Evolutionary conservation across 1,140 invertebrate genomes (phyloP), one percentile per base, ranked within the genome.

Genomic region (Apis laboriosa): DNA sequence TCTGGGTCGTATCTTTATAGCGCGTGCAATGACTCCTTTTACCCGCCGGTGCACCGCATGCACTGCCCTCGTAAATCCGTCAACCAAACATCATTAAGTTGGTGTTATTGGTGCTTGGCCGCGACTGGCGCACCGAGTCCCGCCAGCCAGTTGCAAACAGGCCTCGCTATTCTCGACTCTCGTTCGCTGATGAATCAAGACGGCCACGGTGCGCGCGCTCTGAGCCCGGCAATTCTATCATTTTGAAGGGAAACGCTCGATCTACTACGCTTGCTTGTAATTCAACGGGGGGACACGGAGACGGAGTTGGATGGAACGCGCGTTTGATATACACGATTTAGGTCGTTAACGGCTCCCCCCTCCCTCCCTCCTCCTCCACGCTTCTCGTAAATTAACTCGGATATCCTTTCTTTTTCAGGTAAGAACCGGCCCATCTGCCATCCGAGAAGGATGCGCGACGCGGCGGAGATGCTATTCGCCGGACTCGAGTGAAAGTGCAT

Each of bases 61-160:
- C 89, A 84, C 83, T 86, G 86, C 81, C 88, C 86, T 89, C 90
- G 82, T 90, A 90, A 90, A 90, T 90, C 82, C 88, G 86, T 87
- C 89, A 89, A 89, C 85, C 81, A 90, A 90, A 90, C 86, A 89
- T 90, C 89, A 90, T 90, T 90, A 90, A 90, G 88, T 88, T 77
- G 82, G 80, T 73, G 85, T 89, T 90, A 90, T 90, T 86, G 89
- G 86, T 90, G 86, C 86, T 90, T 77, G 88, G 82, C 83, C 77
- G 83, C 77, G 84, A 86, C 87, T 88, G 87, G 87, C 87, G 84
- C 83, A 34, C 86, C 79, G 34, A 71, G 75, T 82, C 83, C 61
- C 43, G 66, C 34, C 34, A 55, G 55, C 55, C 86, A 77, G 72
- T 83, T 61, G 87, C 87, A 68, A 88, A 88, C 86, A 82, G 86